Conservation (phyloP, 2,113 vertebrate genomes). For the Seriola aureovittata region DNA sequence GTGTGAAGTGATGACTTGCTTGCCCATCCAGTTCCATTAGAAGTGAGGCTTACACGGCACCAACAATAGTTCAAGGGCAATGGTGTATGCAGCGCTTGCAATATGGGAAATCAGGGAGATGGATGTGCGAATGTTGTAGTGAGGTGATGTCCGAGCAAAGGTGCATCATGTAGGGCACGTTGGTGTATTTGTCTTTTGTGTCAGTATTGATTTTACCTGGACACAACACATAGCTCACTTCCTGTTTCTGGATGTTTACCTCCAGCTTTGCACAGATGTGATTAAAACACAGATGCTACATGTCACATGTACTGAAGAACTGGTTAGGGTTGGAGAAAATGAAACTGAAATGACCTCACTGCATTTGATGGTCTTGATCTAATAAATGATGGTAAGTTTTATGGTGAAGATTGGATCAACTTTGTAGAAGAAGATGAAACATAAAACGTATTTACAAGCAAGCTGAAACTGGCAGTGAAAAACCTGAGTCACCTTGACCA, state of each 20-base stretch:
- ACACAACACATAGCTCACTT: not conserved
- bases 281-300: too few relatives aligned
- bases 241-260: not conserved
- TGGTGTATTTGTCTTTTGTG: not conserved
- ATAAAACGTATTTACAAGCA: not conserved
- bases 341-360: not conserved
- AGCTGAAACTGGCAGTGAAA: too few relatives aligned
- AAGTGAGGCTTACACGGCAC: constrained; percentile 20
- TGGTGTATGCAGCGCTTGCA: not conserved
- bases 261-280: not conserved
- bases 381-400: too few relatives aligned
- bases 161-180: not conserved
- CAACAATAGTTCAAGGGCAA: constrained; percentile 21
- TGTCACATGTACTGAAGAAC: not conserved
- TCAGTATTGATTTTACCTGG: not conserved
- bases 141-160: constrained; percentile 13
- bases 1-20: constrained; percentile 43
- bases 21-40: constrained; percentile 36
- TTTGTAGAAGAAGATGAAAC: not conserved
- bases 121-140: not conserved
- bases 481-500: not conserved
- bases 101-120: not conserved
- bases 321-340: not conserved
- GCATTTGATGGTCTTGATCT: not conserved
- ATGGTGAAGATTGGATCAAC: not conserved